These are phyloP conservation scores for Barbus barbus DNA, from an alignment of 2,113 vertebrate species.

Conservation along the genomic window DNA sequence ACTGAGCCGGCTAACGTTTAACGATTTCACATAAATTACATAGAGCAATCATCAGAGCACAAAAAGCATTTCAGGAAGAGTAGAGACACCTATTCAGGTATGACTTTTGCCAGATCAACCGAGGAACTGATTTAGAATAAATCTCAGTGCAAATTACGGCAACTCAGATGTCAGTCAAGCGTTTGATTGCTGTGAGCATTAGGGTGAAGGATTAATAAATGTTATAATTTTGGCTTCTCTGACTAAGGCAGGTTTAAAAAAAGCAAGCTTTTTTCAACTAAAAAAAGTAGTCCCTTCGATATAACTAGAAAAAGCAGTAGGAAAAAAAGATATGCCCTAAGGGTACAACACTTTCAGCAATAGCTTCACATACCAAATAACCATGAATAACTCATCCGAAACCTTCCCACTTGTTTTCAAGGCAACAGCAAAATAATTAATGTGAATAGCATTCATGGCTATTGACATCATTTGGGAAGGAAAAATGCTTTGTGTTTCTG, in stretches of 20 bases:
- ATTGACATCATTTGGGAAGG: conserved; percentile 12
- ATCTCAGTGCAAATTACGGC: conserved; percentile 34
- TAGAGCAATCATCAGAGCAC: conserved; percentile 12
- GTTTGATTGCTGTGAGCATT: conserved; percentile 39
- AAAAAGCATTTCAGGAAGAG: conserved; percentile 28
- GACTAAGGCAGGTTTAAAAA: conserved; percentile 18
- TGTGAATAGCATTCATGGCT: conserved; percentile 13
- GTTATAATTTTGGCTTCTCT: conserved; percentile 10
- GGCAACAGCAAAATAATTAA: conserved; percentile 33
- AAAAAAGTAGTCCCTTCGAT: conserved; percentile 10
- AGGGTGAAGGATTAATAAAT: conserved; percentile 42
- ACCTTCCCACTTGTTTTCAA: conserved; percentile 26
- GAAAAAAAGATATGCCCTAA: conserved; percentile 2
- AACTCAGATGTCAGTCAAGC: conserved; percentile 42
- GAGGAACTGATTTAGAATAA: conserved; percentile 33
- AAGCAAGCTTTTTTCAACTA: background rate
- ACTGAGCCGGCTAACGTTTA: background rate
- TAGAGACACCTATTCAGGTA: conserved; percentile 28
- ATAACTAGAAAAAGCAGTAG: background rate
- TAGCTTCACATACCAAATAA: conserved; percentile 22
- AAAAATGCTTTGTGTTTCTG: conserved; percentile 12
- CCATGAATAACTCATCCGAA: conserved; percentile 16
- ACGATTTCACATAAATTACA: conserved; percentile 30
- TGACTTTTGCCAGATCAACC: conserved; percentile 44
- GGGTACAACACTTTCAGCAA: conserved; percentile 14